Conservation (phyloP, 2,888 invertebrate genomes). For the Timema cristinae region DNA sequence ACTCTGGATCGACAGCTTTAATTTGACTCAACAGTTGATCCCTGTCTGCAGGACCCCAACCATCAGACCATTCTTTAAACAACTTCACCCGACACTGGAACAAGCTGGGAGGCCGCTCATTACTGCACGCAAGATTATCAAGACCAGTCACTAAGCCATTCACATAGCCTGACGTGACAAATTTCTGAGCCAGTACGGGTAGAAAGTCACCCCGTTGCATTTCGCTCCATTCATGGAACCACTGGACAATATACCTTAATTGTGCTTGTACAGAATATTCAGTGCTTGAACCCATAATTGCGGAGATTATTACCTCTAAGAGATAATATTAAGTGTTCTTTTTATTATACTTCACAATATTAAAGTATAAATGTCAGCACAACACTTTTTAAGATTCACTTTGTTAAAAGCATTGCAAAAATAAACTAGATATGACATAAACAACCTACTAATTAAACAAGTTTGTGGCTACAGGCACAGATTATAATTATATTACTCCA, state of each 20-base stretch:
- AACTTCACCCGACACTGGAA: constrained; percentile 82
- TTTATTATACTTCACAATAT: too few relatives aligned
- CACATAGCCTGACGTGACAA: constrained; percentile 58
- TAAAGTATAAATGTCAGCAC: too few relatives aligned
- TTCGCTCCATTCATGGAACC: constrained; percentile 89
- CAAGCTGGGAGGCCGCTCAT: constrained; percentile 68
- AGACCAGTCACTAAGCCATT: constrained; percentile 70
- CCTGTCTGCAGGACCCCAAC: constrained; percentile 72
- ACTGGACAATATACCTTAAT: constrained; percentile 74
- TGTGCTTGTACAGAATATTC: constrained; percentile 61
- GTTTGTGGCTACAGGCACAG: too few relatives aligned
- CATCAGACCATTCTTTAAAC: constrained; percentile 78
- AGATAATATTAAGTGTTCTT: too few relatives aligned
- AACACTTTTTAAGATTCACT: too few relatives aligned
- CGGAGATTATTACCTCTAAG: too few relatives aligned
- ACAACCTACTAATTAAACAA: too few relatives aligned
- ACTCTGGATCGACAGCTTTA: constrained; percentile 65
- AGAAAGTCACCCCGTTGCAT: constrained; percentile 81
- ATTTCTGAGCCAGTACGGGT: constrained; percentile 65
- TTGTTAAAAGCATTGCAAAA: too few relatives aligned
- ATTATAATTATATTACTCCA: too few relatives aligned
- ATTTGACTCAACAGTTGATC: constrained; percentile 65
- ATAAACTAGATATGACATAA: too few relatives aligned
- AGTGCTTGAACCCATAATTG: constrained; percentile 32
- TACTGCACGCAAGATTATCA: constrained; percentile 59